A percentile compares a stretch with the other conserved stretches of the same genome.
These are phyloP conservation scores for Leptinotarsa juncta DNA, from an alignment of 2,888 invertebrate species.

Conservation along the genomic window DNA sequence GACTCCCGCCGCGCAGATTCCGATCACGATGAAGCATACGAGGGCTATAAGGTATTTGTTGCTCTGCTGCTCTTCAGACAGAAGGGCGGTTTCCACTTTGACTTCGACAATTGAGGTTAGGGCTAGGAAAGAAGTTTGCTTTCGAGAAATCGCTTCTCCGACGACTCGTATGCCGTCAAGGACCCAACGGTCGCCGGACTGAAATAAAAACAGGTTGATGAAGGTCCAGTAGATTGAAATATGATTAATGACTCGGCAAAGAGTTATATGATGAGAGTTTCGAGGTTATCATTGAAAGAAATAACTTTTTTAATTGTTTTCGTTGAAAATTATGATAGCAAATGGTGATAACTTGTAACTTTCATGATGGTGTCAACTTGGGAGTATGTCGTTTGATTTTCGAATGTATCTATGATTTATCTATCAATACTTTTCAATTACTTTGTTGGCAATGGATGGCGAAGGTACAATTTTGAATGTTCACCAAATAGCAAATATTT, in stretches of 20 bases:
- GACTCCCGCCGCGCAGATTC: conserved; percentile 61
- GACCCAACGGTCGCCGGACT: conserved; percentile 70
- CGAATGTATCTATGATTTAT: too few relatives aligned
- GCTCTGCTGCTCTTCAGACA: conserved; percentile 69
- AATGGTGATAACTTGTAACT: neutral
- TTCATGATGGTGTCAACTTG: too few relatives aligned
- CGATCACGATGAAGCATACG: conserved; percentile 65
- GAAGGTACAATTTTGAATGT: neutral
- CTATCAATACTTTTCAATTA: neutral
- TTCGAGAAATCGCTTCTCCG: conserved; percentile 74
- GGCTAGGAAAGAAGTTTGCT: conserved; percentile 72
- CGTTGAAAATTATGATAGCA: neutral
- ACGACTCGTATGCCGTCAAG: conserved; percentile 71
- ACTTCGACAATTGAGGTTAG: conserved; percentile 81
- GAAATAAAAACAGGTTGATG: conserved; percentile 37
- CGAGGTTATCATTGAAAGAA: too few relatives aligned
- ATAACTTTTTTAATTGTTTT: too few relatives aligned
- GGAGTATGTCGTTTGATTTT: too few relatives aligned
- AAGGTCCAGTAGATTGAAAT: too few relatives aligned
- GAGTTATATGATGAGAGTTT: too few relatives aligned
- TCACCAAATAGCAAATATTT: too few relatives aligned
- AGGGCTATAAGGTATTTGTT: conserved; percentile 66
- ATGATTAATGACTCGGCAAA: too few relatives aligned
- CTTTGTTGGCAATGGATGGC: neutral
- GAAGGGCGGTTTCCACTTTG: conserved; percentile 78